A percentile compares a stretch with the other conserved stretches of the same genome.
These are phyloP conservation scores for Dicentrarchus labrax DNA, from an alignment of 2,113 vertebrate species.

Conservation along the genomic window DNA sequence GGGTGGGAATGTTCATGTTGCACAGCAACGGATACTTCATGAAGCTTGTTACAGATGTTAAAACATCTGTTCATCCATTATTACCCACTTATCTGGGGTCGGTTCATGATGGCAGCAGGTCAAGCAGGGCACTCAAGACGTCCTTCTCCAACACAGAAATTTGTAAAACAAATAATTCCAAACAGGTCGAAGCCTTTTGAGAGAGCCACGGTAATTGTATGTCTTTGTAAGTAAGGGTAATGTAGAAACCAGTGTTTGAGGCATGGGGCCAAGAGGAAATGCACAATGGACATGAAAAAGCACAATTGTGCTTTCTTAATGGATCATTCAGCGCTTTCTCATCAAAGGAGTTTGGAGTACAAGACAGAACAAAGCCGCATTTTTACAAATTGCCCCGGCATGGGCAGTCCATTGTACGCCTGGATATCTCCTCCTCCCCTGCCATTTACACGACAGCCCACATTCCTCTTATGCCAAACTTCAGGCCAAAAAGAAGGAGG, in stretches of 20 bases:
- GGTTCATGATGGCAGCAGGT: no score
- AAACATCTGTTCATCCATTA: no score
- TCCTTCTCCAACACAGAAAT: not conserved
- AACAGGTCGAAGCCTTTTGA: not conserved
- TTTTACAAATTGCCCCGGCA: slow-evolving; percentile 22
- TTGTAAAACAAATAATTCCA: no score
- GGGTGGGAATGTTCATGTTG: no score
- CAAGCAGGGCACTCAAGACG: no score
- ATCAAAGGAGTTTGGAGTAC: not conserved
- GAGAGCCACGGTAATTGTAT: not conserved
- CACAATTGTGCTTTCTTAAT: slow-evolving; percentile 3
- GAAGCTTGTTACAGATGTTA: no score
- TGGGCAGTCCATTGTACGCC: slow-evolving; percentile 8
- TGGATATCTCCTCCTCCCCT: slow-evolving; percentile 17
- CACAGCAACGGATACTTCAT: no score
- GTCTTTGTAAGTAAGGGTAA: not conserved
- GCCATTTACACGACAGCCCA: slow-evolving; percentile 43
- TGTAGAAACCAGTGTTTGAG: not conserved
- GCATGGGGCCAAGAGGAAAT: not conserved
- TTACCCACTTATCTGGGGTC: no score
- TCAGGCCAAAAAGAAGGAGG: slow-evolving; percentile 13
- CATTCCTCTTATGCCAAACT: slow-evolving; percentile 41
- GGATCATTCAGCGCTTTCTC: not conserved
- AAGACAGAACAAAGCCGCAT: not conserved
- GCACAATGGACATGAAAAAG: slow-evolving; percentile 17